Conservation (phyloP, 1,140 invertebrate genomes). For the Rhagoletis zephyria region DNA sequence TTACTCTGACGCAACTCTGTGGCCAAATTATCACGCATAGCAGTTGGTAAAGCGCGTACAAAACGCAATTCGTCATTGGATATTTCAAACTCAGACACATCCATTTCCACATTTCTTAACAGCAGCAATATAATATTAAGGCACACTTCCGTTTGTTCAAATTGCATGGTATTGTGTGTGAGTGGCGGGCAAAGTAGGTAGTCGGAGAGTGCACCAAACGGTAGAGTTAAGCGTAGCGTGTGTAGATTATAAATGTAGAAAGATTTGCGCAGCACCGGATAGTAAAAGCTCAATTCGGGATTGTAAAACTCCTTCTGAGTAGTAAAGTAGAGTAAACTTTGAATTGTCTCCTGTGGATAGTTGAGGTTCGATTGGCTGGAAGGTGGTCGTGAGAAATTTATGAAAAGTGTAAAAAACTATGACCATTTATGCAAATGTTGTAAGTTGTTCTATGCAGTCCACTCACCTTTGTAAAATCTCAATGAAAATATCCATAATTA, state of each 20-base stretch:
- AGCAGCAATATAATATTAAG: constrained; percentile 59
- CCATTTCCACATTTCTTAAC: constrained; percentile 6
- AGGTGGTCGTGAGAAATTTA: neutral
- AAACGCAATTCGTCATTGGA: constrained; percentile 54
- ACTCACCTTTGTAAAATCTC: constrained; percentile 54
- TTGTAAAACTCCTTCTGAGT: neutral
- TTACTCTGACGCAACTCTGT: constrained; percentile 54
- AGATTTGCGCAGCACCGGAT: constrained; percentile 53
- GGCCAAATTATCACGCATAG: constrained; percentile 10
- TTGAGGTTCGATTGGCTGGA: constrained; percentile 52
- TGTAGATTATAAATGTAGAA: constrained; percentile 62
- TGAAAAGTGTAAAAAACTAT: neutral
- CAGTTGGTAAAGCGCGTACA: constrained; percentile 27
- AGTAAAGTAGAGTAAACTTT: neutral
- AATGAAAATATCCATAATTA: constrained; percentile 57
- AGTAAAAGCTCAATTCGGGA: constrained; percentile 56
- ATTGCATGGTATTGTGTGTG: constrained; percentile 53
- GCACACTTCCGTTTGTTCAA: constrained; percentile 57
- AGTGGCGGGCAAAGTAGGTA: constrained; percentile 59
- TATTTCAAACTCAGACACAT: constrained; percentile 61
- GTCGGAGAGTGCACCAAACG: constrained; percentile 30
- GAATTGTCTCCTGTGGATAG: constrained; percentile 52
- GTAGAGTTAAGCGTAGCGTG: constrained; percentile 58
- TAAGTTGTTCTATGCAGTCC: neutral
- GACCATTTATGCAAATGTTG: too few species aligned